phyloP scores from a whole-genome alignment of 1,140 invertebrate genomes.

The Prorops nasuta region DNA sequence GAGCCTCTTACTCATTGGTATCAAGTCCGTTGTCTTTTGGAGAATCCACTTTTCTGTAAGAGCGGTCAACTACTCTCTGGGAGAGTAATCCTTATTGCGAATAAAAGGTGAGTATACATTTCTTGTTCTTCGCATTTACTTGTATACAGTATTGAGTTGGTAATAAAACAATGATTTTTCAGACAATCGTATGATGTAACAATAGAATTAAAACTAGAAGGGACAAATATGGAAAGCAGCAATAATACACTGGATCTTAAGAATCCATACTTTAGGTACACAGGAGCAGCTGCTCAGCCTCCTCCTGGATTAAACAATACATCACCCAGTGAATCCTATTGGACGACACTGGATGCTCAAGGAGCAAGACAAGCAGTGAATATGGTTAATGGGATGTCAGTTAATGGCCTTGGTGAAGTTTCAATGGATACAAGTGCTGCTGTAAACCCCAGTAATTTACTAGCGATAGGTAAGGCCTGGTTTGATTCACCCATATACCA shows the following conservation, averaged over 20 bases:
- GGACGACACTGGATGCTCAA: slow-evolving; percentile 80
- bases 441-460: slow-evolving; percentile 59
- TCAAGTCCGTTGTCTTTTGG: slow-evolving; percentile 94
- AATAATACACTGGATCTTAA: slow-evolving; percentile 95
- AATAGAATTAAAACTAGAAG: slow-evolving; percentile 89
- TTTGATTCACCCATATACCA: slow-evolving; percentile 32
- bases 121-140: background rate
- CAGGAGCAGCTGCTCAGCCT: slow-evolving; percentile 81
- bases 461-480: slow-evolving; percentile 57
- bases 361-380: slow-evolving; percentile 70
- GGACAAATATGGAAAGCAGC: slow-evolving; percentile 73
- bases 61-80: slow-evolving; percentile 90
- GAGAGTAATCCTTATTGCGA: slow-evolving; percentile 84
- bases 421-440: slow-evolving; percentile 64
- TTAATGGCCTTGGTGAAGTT: slow-evolving; percentile 74
- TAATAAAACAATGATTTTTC: slow-evolving; percentile 24
- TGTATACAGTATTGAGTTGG: background rate
- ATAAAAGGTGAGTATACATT: slow-evolving; percentile 71
- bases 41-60: slow-evolving; percentile 92
- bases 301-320: slow-evolving; percentile 86
- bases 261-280: slow-evolving; percentile 97
- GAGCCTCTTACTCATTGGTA: slow-evolving; percentile 99
- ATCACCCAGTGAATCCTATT: slow-evolving; percentile 90
- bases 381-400: slow-evolving; percentile 78
- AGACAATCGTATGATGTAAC: slow-evolving; percentile 99